Conservation (phyloP, 2,797 vertebrate genomes). For the Tapera naevia region DNA sequence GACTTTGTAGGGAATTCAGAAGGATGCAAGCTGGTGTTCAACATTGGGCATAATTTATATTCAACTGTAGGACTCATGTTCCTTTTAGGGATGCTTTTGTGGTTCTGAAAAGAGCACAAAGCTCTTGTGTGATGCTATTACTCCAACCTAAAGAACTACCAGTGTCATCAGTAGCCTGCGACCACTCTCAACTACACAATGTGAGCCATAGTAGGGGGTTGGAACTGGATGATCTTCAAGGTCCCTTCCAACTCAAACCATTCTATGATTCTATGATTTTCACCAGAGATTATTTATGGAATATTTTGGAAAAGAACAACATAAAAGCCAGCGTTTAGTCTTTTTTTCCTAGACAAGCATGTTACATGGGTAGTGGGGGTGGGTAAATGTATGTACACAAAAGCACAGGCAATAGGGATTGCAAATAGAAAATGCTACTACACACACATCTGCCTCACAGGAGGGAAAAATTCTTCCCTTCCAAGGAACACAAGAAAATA, state of each 20-base stretch:
- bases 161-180: neutral
- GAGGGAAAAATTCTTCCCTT: neutral
- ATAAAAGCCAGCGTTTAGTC: neutral
- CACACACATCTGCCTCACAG: neutral
- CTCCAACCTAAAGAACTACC: neutral
- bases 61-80: neutral
- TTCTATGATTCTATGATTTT: too few species aligned
- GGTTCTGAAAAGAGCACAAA: neutral
- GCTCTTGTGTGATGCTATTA: neutral
- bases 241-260: too few species aligned
- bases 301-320: neutral
- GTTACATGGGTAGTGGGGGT: neutral
- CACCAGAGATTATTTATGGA: neutral
- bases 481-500: neutral
- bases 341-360: neutral
- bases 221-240: too few species aligned
- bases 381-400: neutral
- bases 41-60: neutral
- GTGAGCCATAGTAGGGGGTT: too few species aligned
- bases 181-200: neutral
- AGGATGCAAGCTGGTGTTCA: neutral
- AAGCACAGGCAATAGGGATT: neutral
- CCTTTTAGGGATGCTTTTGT: neutral
- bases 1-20: neutral
- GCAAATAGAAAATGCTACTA: neutral